Evolutionary conservation across 2,113 vertebrate genomes (phyloP).

Genomic region (Corynorhinus townsendii): DNA sequence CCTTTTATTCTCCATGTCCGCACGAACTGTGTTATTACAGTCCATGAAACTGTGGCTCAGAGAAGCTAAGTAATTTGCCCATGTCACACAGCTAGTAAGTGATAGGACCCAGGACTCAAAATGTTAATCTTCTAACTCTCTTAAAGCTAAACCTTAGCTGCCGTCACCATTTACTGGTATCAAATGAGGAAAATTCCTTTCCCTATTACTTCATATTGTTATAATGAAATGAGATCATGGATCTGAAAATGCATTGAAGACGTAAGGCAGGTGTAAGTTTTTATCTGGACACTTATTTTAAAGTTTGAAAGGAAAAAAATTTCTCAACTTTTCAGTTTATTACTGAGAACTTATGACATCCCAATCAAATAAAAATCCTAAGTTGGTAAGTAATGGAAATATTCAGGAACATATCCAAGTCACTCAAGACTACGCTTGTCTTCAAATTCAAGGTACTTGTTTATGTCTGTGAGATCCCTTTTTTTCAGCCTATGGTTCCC

Average conservation of each 20-base stretch:
- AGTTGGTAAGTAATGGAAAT: not conserved
- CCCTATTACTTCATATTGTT: not conserved
- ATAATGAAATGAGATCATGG: constrained; percentile 3
- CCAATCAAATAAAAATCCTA: constrained; percentile 14
- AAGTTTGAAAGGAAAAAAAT: not conserved
- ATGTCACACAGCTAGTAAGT: not conserved
- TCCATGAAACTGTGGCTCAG: not conserved
- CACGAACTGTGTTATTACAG: not conserved
- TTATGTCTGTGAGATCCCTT: not conserved
- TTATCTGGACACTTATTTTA: not conserved
- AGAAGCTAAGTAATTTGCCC: not conserved
- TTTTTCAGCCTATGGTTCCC: not conserved
- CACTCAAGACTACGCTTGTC: not conserved
- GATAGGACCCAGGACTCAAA: not conserved
- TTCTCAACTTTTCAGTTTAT: not conserved
- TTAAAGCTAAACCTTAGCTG: not conserved
- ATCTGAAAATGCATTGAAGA: not conserved
- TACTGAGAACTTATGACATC: not conserved
- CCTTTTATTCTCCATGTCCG: not conserved
- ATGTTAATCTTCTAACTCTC: not conserved
- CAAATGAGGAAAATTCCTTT: constrained; percentile 12
- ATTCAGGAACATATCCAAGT: not conserved
- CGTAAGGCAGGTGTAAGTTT: not conserved
- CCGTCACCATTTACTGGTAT: not conserved
- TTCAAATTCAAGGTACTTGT: not conserved